Evolutionary conservation across 2,113 vertebrate species (phyloP), one percentile per base, ranked within the genome.

Genomic region (Polyodon spathula): DNA sequence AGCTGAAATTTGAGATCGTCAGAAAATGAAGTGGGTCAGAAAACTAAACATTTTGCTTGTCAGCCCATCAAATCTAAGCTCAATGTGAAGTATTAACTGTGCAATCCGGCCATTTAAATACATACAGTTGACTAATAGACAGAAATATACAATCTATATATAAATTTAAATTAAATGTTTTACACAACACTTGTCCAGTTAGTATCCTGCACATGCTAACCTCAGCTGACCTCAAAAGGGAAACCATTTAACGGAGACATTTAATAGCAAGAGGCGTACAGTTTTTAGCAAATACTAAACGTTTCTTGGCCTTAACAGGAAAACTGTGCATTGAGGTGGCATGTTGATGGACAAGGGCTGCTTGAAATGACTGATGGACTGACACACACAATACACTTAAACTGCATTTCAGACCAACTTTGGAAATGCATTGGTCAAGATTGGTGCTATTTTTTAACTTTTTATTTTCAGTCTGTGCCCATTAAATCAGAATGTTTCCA

Each of bases 321-420:
- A 55, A 27, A 40, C n/a, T 56, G 41, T 62, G 27, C 40, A 56
- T 62, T 56, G 38, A 12, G 44, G 39, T 57, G 55, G 57, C 54
- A 63, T 6, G 43, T 14, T 16, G 15, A 12, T 46, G 55, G 43
- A 57, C 61, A 62, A 27, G 44, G 27, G 12, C 37, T 56, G 39
- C 54, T 50, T 46, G 40, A 38, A 50, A 50, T 57, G 62, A 63
- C 56, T 57, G 62, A 63, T 63, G 62, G 54, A 50, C 54, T 57
- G 54, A 58, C 62, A 63, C 43, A 63, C 44, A 56, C n/a, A 58
- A 57, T 46, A 48, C 62, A 46, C 48, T 57, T 16, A 17, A 54
- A 54, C 53, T 54, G 37, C 53, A 54, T 14, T 37, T 54, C 17
- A 54, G 11, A 37, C 53, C 53, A 8, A 37, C 53, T 17, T 54